Conservation (phyloP, 2,113 vertebrate species). For the Neofelis nebulosa region DNA sequence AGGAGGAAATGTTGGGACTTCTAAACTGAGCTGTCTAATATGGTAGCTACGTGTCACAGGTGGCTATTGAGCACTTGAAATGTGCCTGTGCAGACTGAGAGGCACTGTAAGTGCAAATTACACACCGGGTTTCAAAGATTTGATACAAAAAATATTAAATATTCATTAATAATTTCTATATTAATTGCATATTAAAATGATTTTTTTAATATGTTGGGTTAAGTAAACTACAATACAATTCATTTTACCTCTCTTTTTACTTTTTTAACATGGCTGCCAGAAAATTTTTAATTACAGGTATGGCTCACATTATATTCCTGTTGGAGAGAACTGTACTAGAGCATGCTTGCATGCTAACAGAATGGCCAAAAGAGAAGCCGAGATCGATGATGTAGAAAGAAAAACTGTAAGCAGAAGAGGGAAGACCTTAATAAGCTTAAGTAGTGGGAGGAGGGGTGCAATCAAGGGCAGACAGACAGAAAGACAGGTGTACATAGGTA, state of each 20-base stretch:
- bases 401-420: not conserved
- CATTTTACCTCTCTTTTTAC: not conserved
- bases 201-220: not conserved
- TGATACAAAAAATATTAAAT: not conserved
- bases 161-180: not conserved
- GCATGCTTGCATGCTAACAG: not conserved
- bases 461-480: not conserved
- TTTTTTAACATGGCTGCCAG: not conserved
- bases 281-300: not conserved
- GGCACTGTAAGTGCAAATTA: not conserved
- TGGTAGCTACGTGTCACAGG: not conserved
- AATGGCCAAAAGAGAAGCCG: not conserved
- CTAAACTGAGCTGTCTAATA: not conserved
- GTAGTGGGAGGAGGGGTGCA: not conserved
- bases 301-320: not conserved
- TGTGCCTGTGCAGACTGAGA: not conserved
- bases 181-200: not conserved
- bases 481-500: not conserved
- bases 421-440: not conserved
- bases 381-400: not conserved
- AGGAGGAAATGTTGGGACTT: not conserved
- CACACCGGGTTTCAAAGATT: not conserved
- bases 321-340: not conserved
- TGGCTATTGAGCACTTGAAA: not conserved
- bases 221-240: not conserved